phyloP scores from a whole-genome alignment of 2,888 invertebrate species.

The Heteromurus nitidus region DNA sequence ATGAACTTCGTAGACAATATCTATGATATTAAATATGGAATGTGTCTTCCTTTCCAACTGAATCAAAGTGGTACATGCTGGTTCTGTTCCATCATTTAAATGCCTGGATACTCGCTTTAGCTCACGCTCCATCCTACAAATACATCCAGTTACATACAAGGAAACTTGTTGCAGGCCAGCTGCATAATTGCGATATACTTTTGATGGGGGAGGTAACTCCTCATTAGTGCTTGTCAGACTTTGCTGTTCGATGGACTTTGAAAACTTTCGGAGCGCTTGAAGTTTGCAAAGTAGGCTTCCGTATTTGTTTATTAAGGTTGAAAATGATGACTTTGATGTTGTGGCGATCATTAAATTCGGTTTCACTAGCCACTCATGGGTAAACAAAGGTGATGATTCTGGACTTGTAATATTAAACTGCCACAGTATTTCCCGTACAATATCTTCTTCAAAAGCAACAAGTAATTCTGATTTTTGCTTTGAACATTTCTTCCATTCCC shows the following conservation, averaged over 20 bases:
- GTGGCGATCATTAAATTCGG: constrained; percentile 61
- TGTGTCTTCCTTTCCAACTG: constrained; percentile 48
- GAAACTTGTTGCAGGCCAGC: constrained; percentile 50
- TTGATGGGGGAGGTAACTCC: constrained; percentile 21
- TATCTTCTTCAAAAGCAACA: constrained; percentile 56
- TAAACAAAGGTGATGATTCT: constrained; percentile 58
- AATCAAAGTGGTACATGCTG: constrained; percentile 54
- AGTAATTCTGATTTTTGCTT: background rate
- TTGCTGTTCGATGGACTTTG: constrained; percentile 13
- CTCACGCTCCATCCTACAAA: constrained; percentile 39
- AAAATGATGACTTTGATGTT: constrained; percentile 41
- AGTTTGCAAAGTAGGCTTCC: constrained; percentile 39
- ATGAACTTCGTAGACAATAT: constrained; percentile 55
- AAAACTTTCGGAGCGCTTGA: constrained; percentile 49
- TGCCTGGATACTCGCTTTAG: constrained; percentile 15
- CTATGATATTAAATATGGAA: constrained; percentile 26
- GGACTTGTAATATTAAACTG: constrained; percentile 50
- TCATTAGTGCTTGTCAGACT: background rate
- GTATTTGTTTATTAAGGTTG: constrained; percentile 37
- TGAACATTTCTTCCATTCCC: constrained; percentile 66
- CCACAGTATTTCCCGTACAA: constrained; percentile 69
- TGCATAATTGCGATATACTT: constrained; percentile 56
- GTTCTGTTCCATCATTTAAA: background rate
- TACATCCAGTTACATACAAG: constrained; percentile 19
- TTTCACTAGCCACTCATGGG: constrained; percentile 54